phyloP scores from a whole-genome alignment of 2,888 invertebrate genomes.

The Eristalis pertinax region DNA sequence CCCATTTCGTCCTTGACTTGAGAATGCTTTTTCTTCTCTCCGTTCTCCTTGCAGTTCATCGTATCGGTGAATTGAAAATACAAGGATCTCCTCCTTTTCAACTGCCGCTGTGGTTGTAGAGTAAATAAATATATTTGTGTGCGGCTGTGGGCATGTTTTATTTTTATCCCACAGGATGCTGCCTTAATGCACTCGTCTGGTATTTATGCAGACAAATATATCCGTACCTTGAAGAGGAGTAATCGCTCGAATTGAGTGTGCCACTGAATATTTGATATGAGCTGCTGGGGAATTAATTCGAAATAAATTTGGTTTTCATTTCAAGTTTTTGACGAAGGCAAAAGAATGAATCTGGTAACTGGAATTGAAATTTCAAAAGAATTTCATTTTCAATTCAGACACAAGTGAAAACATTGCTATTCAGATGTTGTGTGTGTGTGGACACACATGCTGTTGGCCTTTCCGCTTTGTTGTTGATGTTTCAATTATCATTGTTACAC shows the following conservation, averaged over 20 bases:
- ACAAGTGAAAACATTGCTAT: not conserved
- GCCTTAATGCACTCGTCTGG: slow-evolving; percentile 8
- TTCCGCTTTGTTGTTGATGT: no score
- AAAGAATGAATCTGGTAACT: not conserved
- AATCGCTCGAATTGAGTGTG: slow-evolving; percentile 16
- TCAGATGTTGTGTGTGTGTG: not conserved
- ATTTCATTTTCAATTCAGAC: not conserved
- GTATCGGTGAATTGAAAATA: not conserved
- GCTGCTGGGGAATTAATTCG: not conserved
- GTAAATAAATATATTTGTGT: not conserved
- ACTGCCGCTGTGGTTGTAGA: not conserved
- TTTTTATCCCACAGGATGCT: slow-evolving; percentile 3
- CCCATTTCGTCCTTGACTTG: slow-evolving; percentile 9
- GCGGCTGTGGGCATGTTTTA: not conserved
- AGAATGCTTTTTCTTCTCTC: not conserved
- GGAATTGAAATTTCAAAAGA: not conserved
- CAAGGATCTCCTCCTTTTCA: not conserved
- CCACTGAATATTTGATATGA: slow-evolving; percentile 3
- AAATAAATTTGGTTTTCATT: slow-evolving; percentile 11
- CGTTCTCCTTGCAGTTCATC: not conserved
- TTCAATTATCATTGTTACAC: no score
- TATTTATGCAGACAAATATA: not conserved
- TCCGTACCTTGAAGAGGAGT: not conserved
- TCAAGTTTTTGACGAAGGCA: not conserved
- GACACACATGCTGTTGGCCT: no score